Conservation (phyloP, 2,888 invertebrate species). For the Sericinus montela region DNA sequence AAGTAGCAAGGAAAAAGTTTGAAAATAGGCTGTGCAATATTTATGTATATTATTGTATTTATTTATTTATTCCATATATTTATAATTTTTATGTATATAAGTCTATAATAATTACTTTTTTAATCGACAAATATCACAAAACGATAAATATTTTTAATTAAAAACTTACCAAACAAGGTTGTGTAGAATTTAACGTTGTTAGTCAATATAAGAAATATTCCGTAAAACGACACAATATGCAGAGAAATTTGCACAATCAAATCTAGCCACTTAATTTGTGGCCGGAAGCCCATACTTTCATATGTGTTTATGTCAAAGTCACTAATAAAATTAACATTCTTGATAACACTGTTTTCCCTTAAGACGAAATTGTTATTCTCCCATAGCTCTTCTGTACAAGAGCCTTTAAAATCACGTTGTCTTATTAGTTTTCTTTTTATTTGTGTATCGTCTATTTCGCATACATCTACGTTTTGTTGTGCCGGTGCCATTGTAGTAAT, state of each 20-base stretch:
- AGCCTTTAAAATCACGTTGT: slow-evolving; percentile 30
- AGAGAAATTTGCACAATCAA: slow-evolving; percentile 83
- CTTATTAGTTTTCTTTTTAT: slow-evolving; percentile 46
- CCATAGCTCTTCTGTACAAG: slow-evolving; percentile 30
- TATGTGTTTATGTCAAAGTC: slow-evolving; percentile 62
- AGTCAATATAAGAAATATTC: slow-evolving; percentile 82
- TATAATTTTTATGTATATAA: too few relatives aligned
- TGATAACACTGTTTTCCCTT: slow-evolving; percentile 34
- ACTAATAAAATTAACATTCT: slow-evolving; percentile 36
- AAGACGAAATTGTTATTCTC: slow-evolving; percentile 52
- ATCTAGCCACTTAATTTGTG: slow-evolving; percentile 86
- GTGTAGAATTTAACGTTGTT: slow-evolving; percentile 80
- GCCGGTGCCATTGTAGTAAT: slow-evolving; percentile 50
- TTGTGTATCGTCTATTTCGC: slow-evolving; percentile 35
- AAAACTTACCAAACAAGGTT: slow-evolving; percentile 84
- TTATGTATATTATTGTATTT: too few relatives aligned
- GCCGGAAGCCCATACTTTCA: slow-evolving; percentile 74
- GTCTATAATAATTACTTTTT: too few relatives aligned
- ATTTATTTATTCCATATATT: too few relatives aligned
- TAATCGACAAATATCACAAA: too few relatives aligned
- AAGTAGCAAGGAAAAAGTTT: too few relatives aligned
- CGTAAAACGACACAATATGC: slow-evolving; percentile 85
- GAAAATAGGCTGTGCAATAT: too few relatives aligned
- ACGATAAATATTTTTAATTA: neutral
- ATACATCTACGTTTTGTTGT: slow-evolving; percentile 44